Base-by-base conservation (phyloP, 2,797 vertebrate genomes). In the Kryptopterus vitreolus region DNA sequence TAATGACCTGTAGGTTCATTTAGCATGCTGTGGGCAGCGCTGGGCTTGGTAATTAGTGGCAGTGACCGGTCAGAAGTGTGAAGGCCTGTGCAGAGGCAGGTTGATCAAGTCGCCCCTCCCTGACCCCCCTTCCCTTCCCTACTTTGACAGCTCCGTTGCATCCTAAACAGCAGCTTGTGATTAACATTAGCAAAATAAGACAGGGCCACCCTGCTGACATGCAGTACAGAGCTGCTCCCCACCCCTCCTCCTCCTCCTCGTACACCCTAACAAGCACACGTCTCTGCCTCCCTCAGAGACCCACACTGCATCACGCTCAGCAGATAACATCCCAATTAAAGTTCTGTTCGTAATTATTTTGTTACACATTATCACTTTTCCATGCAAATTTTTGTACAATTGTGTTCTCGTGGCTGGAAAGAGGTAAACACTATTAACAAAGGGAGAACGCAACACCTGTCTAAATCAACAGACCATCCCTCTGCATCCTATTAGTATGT, bases 31-130 rank as follows among this genome's bases (percentile, higher is more conserved):
- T 3, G 16, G 78, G 89, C 88, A 87, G 87, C 86, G 86, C 63
- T 82, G 78, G 84, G 90, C 89, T 87, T 93, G 68, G 91, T 93
- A 94, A 95, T 95, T 94, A 94, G 91, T 88, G 89, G 87, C 80
- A 87, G 89, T 93, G 93, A 91, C 88, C 88, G 91, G 91, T 92
- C 87, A 83, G 88, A 89, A 89, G 87, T 84, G 89, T 89, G 86
- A 89, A 75, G 70, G 87, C 88, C 90, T 86, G 81, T 0, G 88
- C 85, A 90, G 89, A 90, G 90, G 88, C 89, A 92, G 93, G 92
- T 93, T 89, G 92, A 89, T 92, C 76, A 88, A 61, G 22, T 86
- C 83, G 55, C 87, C 90, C 81, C 79, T 86, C 70, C 50, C 33
- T 89, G 0, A 65, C 88, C 87, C 55, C 70, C 81, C n/a, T n/a